phyloP scores from a whole-genome alignment of 2,888 invertebrate genomes.

The Calameuta idolon region DNA sequence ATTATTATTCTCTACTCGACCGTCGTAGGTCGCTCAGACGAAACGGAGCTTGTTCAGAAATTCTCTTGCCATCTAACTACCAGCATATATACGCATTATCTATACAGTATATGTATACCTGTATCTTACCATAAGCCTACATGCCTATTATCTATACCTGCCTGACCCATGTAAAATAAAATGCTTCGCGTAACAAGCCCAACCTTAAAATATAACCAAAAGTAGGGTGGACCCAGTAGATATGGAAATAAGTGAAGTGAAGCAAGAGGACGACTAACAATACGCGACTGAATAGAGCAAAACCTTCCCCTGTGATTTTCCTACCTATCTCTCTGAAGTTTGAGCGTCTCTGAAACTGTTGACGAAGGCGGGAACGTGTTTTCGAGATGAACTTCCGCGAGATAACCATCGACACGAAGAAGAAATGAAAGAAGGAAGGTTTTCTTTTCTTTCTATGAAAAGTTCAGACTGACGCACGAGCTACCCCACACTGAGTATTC shows the following conservation, averaged over 20 bases:
- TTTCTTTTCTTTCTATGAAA: neutral
- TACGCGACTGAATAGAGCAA: neutral
- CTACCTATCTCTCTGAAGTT: neutral
- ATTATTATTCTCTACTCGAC: neutral
- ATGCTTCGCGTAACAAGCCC: neutral
- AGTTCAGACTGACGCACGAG: neutral
- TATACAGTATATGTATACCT: neutral
- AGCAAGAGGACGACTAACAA: neutral
- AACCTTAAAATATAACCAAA: neutral
- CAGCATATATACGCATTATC: neutral
- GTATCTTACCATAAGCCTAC: too few species aligned
- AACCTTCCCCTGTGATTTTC: neutral
- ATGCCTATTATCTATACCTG: neutral
- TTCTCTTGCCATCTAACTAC: neutral
- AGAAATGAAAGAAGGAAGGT: neutral
- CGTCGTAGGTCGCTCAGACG: neutral
- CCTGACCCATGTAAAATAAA: neutral
- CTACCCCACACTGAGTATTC: neutral
- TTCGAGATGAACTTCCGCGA: constrained; percentile 9
- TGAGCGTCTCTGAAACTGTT: constrained; percentile 19
- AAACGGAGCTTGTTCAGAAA: neutral
- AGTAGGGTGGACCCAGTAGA: neutral
- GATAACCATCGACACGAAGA: neutral
- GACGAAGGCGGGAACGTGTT: constrained; percentile 39
- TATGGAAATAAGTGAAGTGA: neutral